Evolutionary conservation across 2,113 vertebrate genomes (phyloP).

Genomic region (Clinocottus analis): DNA sequence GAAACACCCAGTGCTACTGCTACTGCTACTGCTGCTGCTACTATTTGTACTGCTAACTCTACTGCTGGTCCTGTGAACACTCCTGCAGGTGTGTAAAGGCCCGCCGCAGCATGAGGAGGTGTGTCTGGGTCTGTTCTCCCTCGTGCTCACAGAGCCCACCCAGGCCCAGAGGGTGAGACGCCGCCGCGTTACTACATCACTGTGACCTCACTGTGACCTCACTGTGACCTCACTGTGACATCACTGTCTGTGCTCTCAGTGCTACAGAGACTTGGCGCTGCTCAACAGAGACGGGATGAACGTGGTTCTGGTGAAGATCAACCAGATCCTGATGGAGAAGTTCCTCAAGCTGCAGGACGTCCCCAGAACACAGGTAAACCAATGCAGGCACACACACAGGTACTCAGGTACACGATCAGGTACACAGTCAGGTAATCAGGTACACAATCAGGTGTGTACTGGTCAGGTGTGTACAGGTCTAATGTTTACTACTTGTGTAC

Average conservation of each 20-base stretch:
- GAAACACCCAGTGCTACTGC: background rate
- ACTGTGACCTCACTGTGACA: background rate
- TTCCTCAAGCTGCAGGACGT: constrained; percentile 93
- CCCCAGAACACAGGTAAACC: constrained; percentile 72
- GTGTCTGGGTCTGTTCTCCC: constrained; percentile 92
- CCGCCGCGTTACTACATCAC: background rate
- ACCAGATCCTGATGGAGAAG: constrained; percentile 97
- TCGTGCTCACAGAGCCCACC: constrained; percentile 88
- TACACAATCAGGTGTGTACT: too few species aligned
- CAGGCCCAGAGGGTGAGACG: constrained; percentile 93
- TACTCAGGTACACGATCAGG: too few species aligned
- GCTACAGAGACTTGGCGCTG: constrained; percentile 93
- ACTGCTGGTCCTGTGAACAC: too few species aligned
- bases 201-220: constrained; percentile 26
- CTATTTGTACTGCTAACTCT: background rate
- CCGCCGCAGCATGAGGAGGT: constrained; percentile 95
- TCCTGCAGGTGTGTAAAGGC: constrained; percentile 92
- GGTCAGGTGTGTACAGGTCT: too few species aligned
- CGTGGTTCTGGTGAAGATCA: constrained; percentile 92
- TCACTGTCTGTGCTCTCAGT: constrained; percentile 75
- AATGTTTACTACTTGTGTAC: too few species aligned
- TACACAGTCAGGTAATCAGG: too few species aligned
- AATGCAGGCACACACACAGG: background rate
- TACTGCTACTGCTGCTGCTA: background rate
- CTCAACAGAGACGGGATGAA: constrained; percentile 95